Conservation (phyloP, 2,797 vertebrate genomes). For the Ctenosaura bakeri region DNA sequence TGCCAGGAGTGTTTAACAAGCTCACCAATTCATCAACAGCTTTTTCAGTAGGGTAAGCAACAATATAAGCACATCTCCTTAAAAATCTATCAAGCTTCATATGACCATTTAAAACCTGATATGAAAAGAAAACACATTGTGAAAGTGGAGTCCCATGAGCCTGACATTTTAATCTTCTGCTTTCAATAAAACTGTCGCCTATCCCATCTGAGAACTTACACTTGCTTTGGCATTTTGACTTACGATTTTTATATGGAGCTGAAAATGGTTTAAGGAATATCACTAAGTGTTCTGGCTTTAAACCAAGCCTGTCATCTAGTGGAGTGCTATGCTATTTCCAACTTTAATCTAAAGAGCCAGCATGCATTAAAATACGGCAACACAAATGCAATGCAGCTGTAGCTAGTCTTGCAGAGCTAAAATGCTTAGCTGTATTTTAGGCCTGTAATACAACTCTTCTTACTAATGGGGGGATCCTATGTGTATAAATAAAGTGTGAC, state of each 20-base stretch:
- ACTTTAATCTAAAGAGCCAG: constrained; percentile 76
- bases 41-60: not conserved
- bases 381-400: constrained; percentile 80
- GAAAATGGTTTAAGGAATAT: constrained; percentile 74
- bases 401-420: constrained; percentile 72
- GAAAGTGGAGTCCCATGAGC: not conserved
- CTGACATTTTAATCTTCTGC: constrained; percentile 39
- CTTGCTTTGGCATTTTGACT: constrained; percentile 71
- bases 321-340: constrained; percentile 77
- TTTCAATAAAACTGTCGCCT: constrained; percentile 40
- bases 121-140: constrained; percentile 8
- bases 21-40: not conserved
- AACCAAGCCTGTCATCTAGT: constrained; percentile 81
- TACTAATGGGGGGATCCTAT: constrained; percentile 73
- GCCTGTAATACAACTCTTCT: constrained; percentile 74
- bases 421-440: constrained; percentile 79
- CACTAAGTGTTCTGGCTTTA: constrained; percentile 75
- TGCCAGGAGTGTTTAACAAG: not conserved
- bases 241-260: constrained; percentile 69
- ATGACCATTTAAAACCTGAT: constrained; percentile 24
- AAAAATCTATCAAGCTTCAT: constrained; percentile 23
- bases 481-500: constrained; percentile 67
- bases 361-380: constrained; percentile 74
- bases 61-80: not conserved
- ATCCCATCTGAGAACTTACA: constrained; percentile 65